A percentile compares a stretch with the other conserved stretches of the same genome.
Evolutionary conservation across 2,113 vertebrate species (phyloP).

Genomic region (Salvelinus namaycush): DNA sequence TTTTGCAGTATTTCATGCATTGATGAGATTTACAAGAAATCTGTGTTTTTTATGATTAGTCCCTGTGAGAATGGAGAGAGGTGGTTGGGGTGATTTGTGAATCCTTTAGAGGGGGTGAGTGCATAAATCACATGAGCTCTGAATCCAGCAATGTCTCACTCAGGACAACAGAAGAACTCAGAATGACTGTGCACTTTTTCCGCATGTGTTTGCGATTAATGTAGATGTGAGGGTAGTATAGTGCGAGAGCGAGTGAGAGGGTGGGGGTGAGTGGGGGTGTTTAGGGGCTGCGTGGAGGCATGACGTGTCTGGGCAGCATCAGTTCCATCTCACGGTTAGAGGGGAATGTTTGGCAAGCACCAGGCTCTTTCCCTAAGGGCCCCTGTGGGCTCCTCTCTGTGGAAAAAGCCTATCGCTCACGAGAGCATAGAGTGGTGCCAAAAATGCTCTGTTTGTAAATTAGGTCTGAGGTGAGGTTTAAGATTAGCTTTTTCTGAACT

Average conservation of each 20-base stretch:
- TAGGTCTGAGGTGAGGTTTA: not conserved
- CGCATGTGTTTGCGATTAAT: conserved; percentile 68
- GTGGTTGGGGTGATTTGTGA: not conserved
- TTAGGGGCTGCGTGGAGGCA: not conserved
- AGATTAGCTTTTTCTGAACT: conserved; percentile 12
- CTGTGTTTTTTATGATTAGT: no score
- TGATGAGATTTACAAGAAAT: no score
- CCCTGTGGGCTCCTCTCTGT: not conserved
- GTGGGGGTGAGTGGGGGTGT: not conserved
- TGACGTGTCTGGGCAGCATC: not conserved
- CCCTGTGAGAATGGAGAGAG: no score
- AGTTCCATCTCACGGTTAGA: no score
- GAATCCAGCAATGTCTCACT: not conserved
- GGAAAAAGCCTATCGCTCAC: not conserved
- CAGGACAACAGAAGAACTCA: conserved; percentile 19
- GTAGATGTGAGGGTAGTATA: conserved; percentile 13
- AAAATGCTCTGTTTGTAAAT: conserved; percentile 2
- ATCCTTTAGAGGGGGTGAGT: conserved; percentile 15
- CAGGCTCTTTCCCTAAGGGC: not conserved
- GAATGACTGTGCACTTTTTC: conserved; percentile 70
- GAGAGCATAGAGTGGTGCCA: not conserved
- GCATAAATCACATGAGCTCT: not conserved
- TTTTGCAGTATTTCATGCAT: no score
- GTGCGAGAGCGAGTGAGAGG: not conserved
- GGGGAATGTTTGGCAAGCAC: not conserved